phyloP scores from a whole-genome alignment of 2,113 vertebrate genomes.

The Marcusenius ussheri region DNA sequence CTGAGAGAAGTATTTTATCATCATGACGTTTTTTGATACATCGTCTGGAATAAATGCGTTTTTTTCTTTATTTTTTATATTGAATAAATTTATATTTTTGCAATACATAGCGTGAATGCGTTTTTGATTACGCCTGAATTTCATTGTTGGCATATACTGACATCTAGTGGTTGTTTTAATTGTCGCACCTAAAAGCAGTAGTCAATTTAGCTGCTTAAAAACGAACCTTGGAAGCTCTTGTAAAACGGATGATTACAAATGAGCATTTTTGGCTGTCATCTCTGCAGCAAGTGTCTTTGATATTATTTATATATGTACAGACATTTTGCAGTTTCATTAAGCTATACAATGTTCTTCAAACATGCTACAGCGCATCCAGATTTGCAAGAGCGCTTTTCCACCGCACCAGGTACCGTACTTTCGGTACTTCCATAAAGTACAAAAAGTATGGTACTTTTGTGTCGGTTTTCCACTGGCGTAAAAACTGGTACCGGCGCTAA shows the following conservation, averaged over 20 bases:
- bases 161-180: background rate
- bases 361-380: background rate
- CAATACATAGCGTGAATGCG: background rate
- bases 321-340: background rate
- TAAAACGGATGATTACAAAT: background rate
- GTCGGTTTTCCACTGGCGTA: too few relatives aligned
- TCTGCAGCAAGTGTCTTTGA: background rate
- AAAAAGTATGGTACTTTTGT: too few relatives aligned
- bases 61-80: background rate
- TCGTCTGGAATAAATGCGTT: background rate
- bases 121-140: background rate
- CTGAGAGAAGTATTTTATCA: background rate
- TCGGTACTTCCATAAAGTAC: too few relatives aligned
- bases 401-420: too few relatives aligned
- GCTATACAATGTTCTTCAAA: background rate
- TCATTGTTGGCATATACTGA: background rate
- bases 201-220: background rate
- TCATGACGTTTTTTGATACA: background rate
- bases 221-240: background rate
- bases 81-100: background rate
- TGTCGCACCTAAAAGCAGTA: background rate
- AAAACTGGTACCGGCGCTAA: too few relatives aligned
- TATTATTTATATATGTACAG: background rate
- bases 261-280: background rate
- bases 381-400: background rate